A percentile compares a stretch with the other conserved stretches of the same genome.
Evolutionary conservation across 2,888 invertebrate species (phyloP).

Genomic region (Cheilosia vernalis): DNA sequence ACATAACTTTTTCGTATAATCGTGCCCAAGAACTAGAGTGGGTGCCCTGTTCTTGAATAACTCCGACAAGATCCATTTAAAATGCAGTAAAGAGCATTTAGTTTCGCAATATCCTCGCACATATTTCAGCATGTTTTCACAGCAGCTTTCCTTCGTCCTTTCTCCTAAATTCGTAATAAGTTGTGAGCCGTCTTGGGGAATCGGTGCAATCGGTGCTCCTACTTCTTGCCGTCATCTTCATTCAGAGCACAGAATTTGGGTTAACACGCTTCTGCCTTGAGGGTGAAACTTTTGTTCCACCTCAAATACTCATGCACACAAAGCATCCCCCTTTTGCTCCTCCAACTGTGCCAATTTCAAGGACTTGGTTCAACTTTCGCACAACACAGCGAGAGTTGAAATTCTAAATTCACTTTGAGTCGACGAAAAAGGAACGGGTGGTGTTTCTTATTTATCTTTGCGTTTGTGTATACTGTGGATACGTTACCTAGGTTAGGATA

Average conservation of each 20-base stretch:
- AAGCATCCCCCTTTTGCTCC: background rate
- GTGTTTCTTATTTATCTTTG: slow-evolving; percentile 68
- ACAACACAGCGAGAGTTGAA: slow-evolving; percentile 15
- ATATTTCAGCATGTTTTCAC: background rate
- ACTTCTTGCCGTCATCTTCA: slow-evolving; percentile 26
- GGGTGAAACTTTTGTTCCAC: slow-evolving; percentile 35
- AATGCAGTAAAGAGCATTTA: slow-evolving; percentile 54
- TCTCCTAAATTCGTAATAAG: slow-evolving; percentile 62
- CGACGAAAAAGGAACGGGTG: slow-evolving; percentile 27
- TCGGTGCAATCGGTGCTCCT: slow-evolving; percentile 17
- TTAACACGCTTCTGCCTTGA: slow-evolving; percentile 44
- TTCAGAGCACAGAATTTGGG: slow-evolving; percentile 64
- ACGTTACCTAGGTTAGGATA: slow-evolving; percentile 68
- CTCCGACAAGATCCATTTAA: slow-evolving; percentile 36
- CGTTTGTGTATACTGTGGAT: slow-evolving; percentile 66
- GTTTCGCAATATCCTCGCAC: slow-evolving; percentile 47
- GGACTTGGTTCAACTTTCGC: slow-evolving; percentile 39
- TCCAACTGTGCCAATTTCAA: slow-evolving; percentile 21
- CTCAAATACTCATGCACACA: background rate
- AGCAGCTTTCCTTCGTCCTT: slow-evolving; percentile 1
- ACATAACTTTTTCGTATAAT: slow-evolving; percentile 52
- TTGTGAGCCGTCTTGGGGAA: slow-evolving; percentile 25
- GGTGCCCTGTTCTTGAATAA: background rate
- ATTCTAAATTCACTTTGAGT: slow-evolving; percentile 70
- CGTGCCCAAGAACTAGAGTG: slow-evolving; percentile 23